Evolutionary conservation across 1,140 invertebrate species (phyloP).

Genomic region (Bombus breviceps): DNA sequence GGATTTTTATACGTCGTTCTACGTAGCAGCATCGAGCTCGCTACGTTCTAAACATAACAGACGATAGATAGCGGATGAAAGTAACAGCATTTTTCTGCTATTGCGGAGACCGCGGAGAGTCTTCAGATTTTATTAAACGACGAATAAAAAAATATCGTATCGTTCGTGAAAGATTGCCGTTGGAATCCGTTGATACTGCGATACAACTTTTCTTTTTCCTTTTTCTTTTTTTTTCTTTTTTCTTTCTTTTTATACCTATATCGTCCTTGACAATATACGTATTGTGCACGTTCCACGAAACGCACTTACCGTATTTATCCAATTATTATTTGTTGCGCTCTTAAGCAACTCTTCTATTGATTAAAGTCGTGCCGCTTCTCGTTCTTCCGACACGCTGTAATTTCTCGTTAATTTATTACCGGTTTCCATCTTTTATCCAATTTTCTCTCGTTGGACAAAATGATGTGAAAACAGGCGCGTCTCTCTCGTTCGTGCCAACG

Average conservation of each 20-base stretch:
- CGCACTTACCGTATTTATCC: not conserved
- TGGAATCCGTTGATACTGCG: not conserved
- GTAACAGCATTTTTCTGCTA: too few relatives aligned
- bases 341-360: not conserved
- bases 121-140: too few relatives aligned
- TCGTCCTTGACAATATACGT: not conserved
- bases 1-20: not conserved
- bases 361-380: not conserved
- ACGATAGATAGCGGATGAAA: too few relatives aligned
- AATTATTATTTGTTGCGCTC: not conserved
- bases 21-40: too few relatives aligned
- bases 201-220: too few relatives aligned
- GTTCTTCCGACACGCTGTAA: too few relatives aligned
- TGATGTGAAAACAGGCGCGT: not conserved
- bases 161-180: too few relatives aligned
- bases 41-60: too few relatives aligned
- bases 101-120: too few relatives aligned
- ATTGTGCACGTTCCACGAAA: not conserved
- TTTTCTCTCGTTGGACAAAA: not conserved
- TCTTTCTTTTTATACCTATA: not conserved
- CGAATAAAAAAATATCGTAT: too few relatives aligned
- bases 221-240: not conserved
- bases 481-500: not conserved
- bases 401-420: not conserved
- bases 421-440: not conserved